Evolutionary conservation across 1,140 invertebrate genomes (phyloP).

Genomic region (Charaxes varanes): DNA sequence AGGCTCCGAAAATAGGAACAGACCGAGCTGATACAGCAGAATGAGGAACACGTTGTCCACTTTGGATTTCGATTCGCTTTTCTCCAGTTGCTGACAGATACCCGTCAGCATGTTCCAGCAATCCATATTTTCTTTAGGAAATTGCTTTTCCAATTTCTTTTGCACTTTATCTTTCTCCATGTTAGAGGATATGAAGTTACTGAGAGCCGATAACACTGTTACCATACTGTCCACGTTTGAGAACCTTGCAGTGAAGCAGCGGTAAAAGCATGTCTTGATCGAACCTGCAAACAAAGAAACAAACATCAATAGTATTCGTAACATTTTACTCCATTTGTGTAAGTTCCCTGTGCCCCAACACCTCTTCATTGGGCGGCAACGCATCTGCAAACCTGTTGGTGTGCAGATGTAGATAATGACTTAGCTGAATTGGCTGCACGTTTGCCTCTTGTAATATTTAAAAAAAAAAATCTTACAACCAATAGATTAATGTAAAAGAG

Average conservation of each 20-base stretch:
- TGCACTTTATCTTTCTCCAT: constrained; percentile 64
- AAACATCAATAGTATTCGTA: constrained; percentile 3
- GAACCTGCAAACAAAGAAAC: constrained; percentile 60
- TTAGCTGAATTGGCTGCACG: too few relatives aligned
- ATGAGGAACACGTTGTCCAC: constrained; percentile 77
- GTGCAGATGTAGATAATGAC: too few relatives aligned
- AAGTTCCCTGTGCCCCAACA: too few relatives aligned
- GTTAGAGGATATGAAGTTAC: constrained; percentile 72
- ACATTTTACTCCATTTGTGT: constrained; percentile 8
- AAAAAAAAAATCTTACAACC: too few relatives aligned
- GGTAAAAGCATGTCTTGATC: constrained; percentile 77
- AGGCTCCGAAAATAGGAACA: constrained; percentile 81
- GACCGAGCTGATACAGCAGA: constrained; percentile 80
- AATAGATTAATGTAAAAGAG: too few relatives aligned
- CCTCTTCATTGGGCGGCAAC: too few relatives aligned
- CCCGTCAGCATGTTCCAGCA: constrained; percentile 78
- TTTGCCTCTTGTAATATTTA: too few relatives aligned
- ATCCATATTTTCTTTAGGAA: constrained; percentile 72
- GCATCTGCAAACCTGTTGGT: too few relatives aligned
- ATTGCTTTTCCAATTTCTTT: constrained; percentile 66
- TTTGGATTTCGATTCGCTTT: constrained; percentile 52
- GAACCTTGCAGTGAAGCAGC: constrained; percentile 78
- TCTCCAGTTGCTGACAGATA: constrained; percentile 64
- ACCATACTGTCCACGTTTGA: constrained; percentile 77
- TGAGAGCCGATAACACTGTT: constrained; percentile 73